These are phyloP conservation scores for Zaprionus ornatus DNA, from an alignment of 1,140 invertebrate genomes.

Conservation along the genomic window DNA sequence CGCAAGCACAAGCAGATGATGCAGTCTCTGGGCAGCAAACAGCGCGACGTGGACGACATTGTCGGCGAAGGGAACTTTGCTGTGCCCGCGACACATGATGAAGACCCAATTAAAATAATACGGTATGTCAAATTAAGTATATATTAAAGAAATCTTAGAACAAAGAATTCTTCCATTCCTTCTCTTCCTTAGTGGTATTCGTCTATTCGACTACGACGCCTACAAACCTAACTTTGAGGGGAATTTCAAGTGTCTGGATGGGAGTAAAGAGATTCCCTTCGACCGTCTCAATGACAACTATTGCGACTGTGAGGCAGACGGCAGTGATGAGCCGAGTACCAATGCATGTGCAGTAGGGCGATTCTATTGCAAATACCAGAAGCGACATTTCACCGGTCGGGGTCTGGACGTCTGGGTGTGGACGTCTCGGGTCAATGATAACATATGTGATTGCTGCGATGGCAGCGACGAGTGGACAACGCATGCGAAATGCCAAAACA, in stretches of 20 bases:
- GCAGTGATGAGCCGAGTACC: conserved; percentile 95
- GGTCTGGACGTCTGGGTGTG: conserved; percentile 82
- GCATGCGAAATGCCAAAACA: conserved; percentile 57
- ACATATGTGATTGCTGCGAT: conserved; percentile 96
- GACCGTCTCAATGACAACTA: conserved; percentile 95
- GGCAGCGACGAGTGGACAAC: conserved; percentile 89
- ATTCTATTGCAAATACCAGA: conserved; percentile 88
- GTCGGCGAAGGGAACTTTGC: conserved; percentile 24
- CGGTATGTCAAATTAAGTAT: conserved; percentile 34
- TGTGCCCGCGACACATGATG: conserved; percentile 30
- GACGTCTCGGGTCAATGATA: conserved; percentile 93
- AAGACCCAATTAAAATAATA: conserved; percentile 73
- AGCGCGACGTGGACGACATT: conserved; percentile 63
- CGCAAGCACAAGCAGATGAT: conserved; percentile 72
- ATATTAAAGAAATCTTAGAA: neutral
- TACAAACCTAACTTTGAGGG: conserved; percentile 78
- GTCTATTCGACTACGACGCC: conserved; percentile 79
- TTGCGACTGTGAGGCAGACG: conserved; percentile 94
- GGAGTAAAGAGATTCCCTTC: conserved; percentile 74
- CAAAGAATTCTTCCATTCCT: neutral
- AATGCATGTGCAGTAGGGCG: conserved; percentile 92
- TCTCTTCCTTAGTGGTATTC: conserved; percentile 61
- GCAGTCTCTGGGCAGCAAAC: conserved; percentile 68
- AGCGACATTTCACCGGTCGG: conserved; percentile 82
- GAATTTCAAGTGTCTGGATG: conserved; percentile 78